Base-by-base conservation (phyloP, 2,797 vertebrate species). In the Pteronotus mesoamericanus region DNA sequence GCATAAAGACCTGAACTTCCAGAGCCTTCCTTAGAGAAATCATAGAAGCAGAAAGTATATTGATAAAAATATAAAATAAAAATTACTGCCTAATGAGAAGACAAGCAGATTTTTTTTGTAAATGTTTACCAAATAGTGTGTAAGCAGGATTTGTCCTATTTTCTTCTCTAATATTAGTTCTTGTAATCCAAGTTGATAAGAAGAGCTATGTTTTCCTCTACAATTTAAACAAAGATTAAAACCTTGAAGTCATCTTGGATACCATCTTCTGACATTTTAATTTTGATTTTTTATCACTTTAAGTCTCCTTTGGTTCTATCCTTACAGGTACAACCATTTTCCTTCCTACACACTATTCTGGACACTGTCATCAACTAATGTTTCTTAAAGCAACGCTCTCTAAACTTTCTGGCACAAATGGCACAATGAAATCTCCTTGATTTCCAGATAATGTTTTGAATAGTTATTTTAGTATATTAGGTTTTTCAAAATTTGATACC, bases 21-120 rank as follows among this genome's bases (percentile, higher is more conserved):
- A 71, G 55, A 75, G 2, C 4, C 4, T 71, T 92, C 19, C 39
- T 95, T 78, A 79, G 61, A 78, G 86, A 39, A 82, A 53, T 75
- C n/a, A 61, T 0, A 69, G 39, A 92, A 82, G 29, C 19, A 90
- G 18, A 26, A 68, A 57, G 55, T 75, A 34, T 69, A 9, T 15
- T 46, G 37, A 53, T 64, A 46, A 68, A 32, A 53, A 51, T 78
- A 32, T 22, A 83, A 92, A 66, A 24, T 87, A 89, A 91, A 96
- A 79, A n/a, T 85, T 75, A 16, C 9, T 83, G 46, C 77, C 7
- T 48, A 91, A 72, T 86, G 10, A 26, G 15, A 86, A 89, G n/a
- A n/a, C n/a, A n/a, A n/a, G n/a, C n/a, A n/a, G n/a, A n/a, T 89
- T 69, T 8, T 51, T 80, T 94, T 85, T 88, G n/a, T 42, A 89